Percentiles rank a stretch among this genome's conserved stretches.
phyloP scores from a whole-genome alignment of 2,113 vertebrate species.

The Myotis davidii region DNA sequence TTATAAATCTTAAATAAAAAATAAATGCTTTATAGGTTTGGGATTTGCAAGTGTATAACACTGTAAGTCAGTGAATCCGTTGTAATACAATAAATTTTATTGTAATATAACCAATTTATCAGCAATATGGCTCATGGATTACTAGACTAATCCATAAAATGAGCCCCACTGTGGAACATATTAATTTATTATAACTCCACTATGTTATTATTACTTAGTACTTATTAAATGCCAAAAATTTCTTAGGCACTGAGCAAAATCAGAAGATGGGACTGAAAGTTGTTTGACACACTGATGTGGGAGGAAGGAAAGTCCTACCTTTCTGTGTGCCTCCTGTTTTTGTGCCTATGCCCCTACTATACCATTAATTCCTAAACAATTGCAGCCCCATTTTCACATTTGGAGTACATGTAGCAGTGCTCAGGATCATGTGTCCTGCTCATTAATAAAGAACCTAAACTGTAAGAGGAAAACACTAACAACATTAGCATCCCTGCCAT shows the following conservation, averaged over 20 bases:
- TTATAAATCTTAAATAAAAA: constrained; percentile 80
- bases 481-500: background rate
- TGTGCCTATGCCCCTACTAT: background rate
- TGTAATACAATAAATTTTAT: constrained; percentile 69
- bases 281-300: background rate
- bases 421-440: background rate
- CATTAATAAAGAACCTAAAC: constrained; percentile 9
- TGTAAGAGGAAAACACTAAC: background rate
- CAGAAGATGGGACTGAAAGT: background rate
- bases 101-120: constrained; percentile 67
- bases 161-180: constrained; percentile 39
- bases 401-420: background rate
- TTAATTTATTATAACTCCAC: constrained; percentile 52
- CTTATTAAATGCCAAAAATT: constrained; percentile 3
- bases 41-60: constrained; percentile 69
- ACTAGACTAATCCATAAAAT: constrained; percentile 71
- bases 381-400: background rate
- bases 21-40: constrained; percentile 74
- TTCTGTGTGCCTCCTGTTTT: background rate
- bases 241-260: constrained; percentile 22
- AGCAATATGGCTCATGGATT: constrained; percentile 56
- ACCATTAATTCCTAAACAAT: background rate
- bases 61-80: constrained; percentile 55
- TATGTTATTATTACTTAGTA: constrained; percentile 46
- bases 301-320: background rate